Evolutionary conservation across 1,140 invertebrate genomes (phyloP).

Genomic region (Semibalanus balanoides): DNA sequence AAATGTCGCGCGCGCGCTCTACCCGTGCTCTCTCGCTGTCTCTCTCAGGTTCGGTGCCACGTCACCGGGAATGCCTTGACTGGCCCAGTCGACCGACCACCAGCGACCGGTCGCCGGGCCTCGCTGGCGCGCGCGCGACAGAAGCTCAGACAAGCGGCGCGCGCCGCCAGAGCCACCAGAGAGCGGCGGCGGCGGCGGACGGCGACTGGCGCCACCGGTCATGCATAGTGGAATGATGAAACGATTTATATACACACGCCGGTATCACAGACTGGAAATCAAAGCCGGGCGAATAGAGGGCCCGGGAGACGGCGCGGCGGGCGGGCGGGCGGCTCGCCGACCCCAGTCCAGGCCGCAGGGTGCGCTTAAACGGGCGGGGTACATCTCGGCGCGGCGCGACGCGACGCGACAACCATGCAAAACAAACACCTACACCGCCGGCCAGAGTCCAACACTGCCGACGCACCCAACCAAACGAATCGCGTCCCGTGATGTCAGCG

Average conservation of each 20-base stretch:
- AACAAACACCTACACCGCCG: no score
- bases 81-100: not conserved
- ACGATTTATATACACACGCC: not conserved
- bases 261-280: not conserved
- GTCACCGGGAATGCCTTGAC: not conserved
- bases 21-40: no score
- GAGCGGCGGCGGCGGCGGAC: not conserved
- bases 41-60: no score
- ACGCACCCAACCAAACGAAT: no score
- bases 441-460: no score
- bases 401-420: not conserved
- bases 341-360: not conserved
- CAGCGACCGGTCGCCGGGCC: no score
- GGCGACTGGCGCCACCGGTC: not conserved
- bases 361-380: not conserved
- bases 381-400: no score
- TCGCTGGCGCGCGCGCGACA: no score
- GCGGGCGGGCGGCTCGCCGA: not conserved
- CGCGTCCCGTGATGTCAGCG: no score
- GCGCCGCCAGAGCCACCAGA: no score
- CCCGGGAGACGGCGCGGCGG: no score
- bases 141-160: no score
- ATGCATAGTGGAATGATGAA: not conserved
- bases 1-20: not conserved
- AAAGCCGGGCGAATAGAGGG: not conserved